These are phyloP conservation scores for Eucera pruinosa DNA, from an alignment of 2,888 invertebrate species.

Conservation along the genomic window DNA sequence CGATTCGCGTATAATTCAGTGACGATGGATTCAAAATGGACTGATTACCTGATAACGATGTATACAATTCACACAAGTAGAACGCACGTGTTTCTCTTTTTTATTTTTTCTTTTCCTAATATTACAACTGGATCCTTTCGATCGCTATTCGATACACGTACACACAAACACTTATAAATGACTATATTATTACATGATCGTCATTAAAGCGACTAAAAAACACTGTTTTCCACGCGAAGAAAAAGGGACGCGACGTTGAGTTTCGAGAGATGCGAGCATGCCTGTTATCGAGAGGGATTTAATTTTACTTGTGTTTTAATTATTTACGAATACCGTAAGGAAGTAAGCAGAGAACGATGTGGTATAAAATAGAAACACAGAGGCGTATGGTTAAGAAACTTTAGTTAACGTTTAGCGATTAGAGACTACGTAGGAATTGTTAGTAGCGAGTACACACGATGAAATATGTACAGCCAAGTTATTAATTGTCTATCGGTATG, in stretches of 20 bases:
- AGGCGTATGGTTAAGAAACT: constrained; percentile 43
- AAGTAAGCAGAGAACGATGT: neutral
- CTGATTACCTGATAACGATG: no score
- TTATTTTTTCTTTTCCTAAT: no score
- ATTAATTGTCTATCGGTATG: constrained; percentile 70
- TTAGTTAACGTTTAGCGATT: constrained; percentile 69
- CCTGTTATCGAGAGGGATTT: constrained; percentile 54
- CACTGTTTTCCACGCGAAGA: constrained; percentile 51
- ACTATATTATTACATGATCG: no score
- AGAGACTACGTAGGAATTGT: constrained; percentile 73
- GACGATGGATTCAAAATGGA: no score
- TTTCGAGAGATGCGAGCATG: constrained; percentile 53
- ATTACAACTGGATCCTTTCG: no score
- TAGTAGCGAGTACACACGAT: constrained; percentile 66
- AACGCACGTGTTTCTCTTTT: no score
- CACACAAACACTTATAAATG: no score
- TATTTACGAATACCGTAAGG: constrained; percentile 38
- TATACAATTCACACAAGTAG: no score
- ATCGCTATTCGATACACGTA: no score
- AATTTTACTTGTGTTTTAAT: constrained; percentile 53
- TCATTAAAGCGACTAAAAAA: neutral
- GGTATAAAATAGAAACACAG: constrained; percentile 30
- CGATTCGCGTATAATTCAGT: no score
- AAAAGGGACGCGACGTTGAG: constrained; percentile 28
- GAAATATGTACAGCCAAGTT: constrained; percentile 61